Evolutionary conservation across 2,888 invertebrate genomes (phyloP), one percentile per base, ranked within the genome.

Genomic region (Agrilus biguttatus): DNA sequence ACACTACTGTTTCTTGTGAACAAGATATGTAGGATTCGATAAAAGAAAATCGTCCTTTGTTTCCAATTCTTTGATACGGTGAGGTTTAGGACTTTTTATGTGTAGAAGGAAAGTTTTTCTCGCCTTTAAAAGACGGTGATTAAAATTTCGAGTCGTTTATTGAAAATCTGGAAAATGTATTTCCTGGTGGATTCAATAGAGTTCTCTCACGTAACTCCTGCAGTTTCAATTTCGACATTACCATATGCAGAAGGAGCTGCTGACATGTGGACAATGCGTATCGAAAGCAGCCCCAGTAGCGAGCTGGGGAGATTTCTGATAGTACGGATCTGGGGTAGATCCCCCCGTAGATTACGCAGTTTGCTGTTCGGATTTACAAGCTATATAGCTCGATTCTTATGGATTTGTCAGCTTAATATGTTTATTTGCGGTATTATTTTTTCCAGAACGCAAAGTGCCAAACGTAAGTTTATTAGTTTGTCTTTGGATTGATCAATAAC

Each of bases 311-410:
- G 57, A 57, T 56, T 47, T 41, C 41, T 45, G 52, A 52, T 52
- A 52, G 42, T 47, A 45, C 44, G 45, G 44, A 42, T 40, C 40
- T 51, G 53, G 55, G 57, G 57, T 57, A 53, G 57, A 56, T 56
- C 51, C 55, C 49, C 55, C 53, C 42, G 53, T 58, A 61, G 61
- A 61, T 60, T 63, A 60, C 60, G 57, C 52, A 60, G 65, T 64
- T 64, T 65, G 61, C 63, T 55, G 55, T 61, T 51, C 57, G 63
- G 65, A 63, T 65, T 63, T 63, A 60, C 60, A 61, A 58, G 57
- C 58, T 54, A 57, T 55, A 55, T 56, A 46, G 47, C 51, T 51
- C 48, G 46, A 50, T 51, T 49, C 59, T 60, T 62, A 57, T 55
- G 61, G 62, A 63, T 63, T 61, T 61, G 61, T 58, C 61, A 55